Base-by-base conservation (phyloP, 2,888 invertebrate genomes). In the Drosophila tanythrix region DNA sequence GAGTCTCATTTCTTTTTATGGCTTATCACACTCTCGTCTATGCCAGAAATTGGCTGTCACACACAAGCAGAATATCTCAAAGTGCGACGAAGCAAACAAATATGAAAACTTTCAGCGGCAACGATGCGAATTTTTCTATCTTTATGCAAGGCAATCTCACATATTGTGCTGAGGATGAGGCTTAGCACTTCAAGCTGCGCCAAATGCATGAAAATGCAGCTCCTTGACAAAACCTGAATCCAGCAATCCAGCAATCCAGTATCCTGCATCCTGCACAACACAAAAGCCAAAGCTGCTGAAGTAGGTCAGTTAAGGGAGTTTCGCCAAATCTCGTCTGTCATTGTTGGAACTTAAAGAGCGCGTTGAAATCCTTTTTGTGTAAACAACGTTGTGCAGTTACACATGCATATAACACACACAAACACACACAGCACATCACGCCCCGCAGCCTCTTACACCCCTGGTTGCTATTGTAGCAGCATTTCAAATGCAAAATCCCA, bases 401-500 rank as follows among this genome's bases (percentile, higher is more conserved):
- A 46, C 60, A 63, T 51, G 43, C 65, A 56, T 25, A 29, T 21
- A 40, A 57, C 43, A 21, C 43, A 40, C 15, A 57, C 6, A 10
- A n/a, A 21, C 29, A 29, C 29, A 31, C 21, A 43, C 27, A 55
- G 36, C 62, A 33, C 51, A 48, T 25, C 46, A 46, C 40, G 56
- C 43, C 43, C 51, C 33, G 27, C 46, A 8, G 15, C 4, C 36
- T 8, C 53, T 15, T 27, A 38, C 35, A 35, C 18, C 13, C 7
- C 48, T 43, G 61, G 63, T 58, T 69, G 51, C 82, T 74, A 81
- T 76, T 84, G 88, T 78, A 87, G 73, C 88, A 84, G 74, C 80
- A 82, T 89, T 89, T 88, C 82, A 82, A 90, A 88, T 88, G 83
- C 81, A 79, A 90, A 88, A 91, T 90, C 83, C 90, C 90, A 91